Percentiles rank a stretch among this genome's conserved stretches.
Evolutionary conservation across 2,888 invertebrate genomes (phyloP).

Genomic region (Brachycybe producta): DNA sequence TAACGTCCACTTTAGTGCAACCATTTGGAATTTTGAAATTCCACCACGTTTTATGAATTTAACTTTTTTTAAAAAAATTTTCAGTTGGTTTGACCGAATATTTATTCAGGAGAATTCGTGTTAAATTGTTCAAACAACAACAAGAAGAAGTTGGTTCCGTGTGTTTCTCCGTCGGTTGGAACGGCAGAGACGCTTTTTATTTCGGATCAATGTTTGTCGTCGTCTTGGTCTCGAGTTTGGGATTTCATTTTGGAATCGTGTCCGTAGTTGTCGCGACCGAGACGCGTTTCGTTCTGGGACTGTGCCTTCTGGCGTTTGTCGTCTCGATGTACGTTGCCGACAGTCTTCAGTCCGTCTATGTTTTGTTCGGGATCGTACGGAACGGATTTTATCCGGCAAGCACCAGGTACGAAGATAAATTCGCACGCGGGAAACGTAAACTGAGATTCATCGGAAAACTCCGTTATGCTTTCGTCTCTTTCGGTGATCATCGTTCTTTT

Average conservation of each 20-base stretch:
- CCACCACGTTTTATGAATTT: too few species aligned
- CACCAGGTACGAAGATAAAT: neutral
- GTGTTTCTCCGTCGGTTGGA: constrained; percentile 5
- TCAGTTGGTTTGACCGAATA: too few species aligned
- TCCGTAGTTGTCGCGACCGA: too few species aligned
- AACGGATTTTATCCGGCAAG: constrained; percentile 5
- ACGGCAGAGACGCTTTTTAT: constrained; percentile 4
- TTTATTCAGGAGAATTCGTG: too few species aligned
- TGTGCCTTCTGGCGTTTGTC: too few species aligned
- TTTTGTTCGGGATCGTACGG: constrained; percentile 2
- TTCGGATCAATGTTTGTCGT: neutral
- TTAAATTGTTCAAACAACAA: too few species aligned
- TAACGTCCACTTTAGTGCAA: too few species aligned
- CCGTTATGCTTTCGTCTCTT: neutral
- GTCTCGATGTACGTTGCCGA: neutral
- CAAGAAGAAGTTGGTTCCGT: too few species aligned
- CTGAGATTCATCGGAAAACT: neutral
- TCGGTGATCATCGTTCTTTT: neutral
- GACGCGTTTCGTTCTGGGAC: too few species aligned
- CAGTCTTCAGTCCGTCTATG: constrained; percentile 4
- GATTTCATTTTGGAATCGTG: neutral
- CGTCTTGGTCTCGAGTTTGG: neutral
- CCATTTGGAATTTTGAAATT: too few species aligned
- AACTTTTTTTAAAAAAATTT: too few species aligned
- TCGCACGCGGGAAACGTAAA: neutral